phyloP scores from a whole-genome alignment of 2,888 invertebrate genomes.

The Troides aeacus region DNA sequence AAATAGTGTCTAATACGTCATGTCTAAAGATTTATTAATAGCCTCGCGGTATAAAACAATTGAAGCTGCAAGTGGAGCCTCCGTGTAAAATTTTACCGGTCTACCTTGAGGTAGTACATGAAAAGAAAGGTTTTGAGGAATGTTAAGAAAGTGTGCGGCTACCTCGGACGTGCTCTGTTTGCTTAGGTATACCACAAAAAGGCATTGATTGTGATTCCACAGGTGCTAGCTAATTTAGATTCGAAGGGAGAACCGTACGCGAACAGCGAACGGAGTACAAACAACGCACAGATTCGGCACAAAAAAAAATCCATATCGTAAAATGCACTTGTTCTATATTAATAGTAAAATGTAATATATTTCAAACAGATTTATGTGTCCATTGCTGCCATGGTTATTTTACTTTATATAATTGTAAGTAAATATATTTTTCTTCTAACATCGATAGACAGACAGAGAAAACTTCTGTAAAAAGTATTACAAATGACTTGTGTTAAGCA shows the following conservation, averaged over 20 bases:
- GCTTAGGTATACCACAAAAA: constrained; percentile 50
- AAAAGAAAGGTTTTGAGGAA: constrained; percentile 41
- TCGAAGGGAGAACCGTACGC: constrained; percentile 54
- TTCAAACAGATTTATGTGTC: background rate
- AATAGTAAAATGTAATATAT: background rate
- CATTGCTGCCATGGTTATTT: too few species aligned
- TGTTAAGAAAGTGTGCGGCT: constrained; percentile 63
- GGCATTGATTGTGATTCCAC: constrained; percentile 58
- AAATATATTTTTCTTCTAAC: too few species aligned
- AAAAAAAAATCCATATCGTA: background rate
- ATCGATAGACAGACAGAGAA: too few species aligned
- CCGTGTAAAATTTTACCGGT: background rate
- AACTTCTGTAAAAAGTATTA: too few species aligned
- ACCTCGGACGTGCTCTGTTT: constrained; percentile 56
- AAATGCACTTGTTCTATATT: constrained; percentile 3
- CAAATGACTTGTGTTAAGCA: too few species aligned
- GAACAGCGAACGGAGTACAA: constrained; percentile 34
- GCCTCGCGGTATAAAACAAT: too few species aligned
- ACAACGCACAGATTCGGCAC: constrained; percentile 20
- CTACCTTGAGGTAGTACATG: constrained; percentile 9
- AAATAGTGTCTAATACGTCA: background rate
- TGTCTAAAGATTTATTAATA: too few species aligned
- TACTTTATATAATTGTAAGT: too few species aligned
- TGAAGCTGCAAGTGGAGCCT: too few species aligned
- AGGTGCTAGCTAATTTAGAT: constrained; percentile 67